Percentiles rank a stretch among this genome's conserved stretches.
These are phyloP conservation scores for Drosophila setosimentum DNA, from an alignment of 2,888 invertebrate genomes.

Conservation along the genomic window DNA sequence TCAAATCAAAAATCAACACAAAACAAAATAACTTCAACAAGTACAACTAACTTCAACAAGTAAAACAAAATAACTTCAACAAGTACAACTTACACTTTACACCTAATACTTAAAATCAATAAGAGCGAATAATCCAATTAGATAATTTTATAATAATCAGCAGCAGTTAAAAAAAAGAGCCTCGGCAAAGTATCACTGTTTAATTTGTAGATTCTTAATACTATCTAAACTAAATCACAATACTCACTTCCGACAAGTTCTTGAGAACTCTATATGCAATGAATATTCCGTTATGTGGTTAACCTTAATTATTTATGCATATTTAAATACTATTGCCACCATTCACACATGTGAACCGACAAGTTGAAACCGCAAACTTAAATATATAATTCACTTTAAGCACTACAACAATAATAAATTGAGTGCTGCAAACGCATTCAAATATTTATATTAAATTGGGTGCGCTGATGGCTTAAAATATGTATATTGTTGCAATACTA, in stretches of 20 bases:
- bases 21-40: background rate
- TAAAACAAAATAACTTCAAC: background rate
- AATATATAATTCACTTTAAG: conserved; percentile 1
- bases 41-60: conserved; percentile 9
- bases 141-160: background rate
- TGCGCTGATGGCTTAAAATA: conserved; percentile 3
- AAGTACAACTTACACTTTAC: conserved; percentile 16
- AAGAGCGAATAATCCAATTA: background rate
- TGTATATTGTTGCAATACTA: background rate
- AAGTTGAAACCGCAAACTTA: background rate
- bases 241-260: background rate
- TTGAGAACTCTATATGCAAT: background rate
- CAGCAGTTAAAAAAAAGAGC: background rate
- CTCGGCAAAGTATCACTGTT: background rate
- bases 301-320: conserved; percentile 18
- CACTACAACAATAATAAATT: background rate
- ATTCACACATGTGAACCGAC: background rate
- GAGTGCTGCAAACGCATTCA: conserved; percentile 14
- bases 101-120: background rate
- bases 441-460: conserved; percentile 9
- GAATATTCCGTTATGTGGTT: conserved; percentile 18
- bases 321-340: conserved; percentile 26
- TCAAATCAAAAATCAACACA: conserved; percentile 4
- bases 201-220: background rate
- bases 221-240: background rate